These are phyloP conservation scores for Aphidius gifuensis DNA, from an alignment of 1,140 invertebrate species.

Conservation along the genomic window DNA sequence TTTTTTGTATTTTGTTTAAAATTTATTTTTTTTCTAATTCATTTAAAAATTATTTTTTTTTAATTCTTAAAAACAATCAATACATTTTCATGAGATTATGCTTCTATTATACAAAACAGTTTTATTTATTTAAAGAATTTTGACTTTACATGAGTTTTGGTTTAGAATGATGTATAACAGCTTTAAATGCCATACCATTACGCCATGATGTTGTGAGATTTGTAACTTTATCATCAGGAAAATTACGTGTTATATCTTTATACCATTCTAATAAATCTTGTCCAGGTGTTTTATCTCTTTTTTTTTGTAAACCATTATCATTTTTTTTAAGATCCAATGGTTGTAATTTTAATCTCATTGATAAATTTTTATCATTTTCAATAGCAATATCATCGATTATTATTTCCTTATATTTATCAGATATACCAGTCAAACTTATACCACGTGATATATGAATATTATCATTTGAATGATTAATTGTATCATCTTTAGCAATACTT, in stretches of 20 bases:
- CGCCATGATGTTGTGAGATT: conserved; percentile 91
- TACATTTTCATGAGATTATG: too few relatives aligned
- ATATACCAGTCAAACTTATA: conserved; percentile 38
- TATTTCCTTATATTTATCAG: conserved; percentile 40
- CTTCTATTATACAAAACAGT: too few relatives aligned
- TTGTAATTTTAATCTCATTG: conserved; percentile 46
- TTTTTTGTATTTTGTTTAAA: too few relatives aligned
- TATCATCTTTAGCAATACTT: conserved; percentile 53
- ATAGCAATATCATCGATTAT: conserved; percentile 40
- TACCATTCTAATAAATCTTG: conserved; percentile 93
- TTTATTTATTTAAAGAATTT: too few relatives aligned
- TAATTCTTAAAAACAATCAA: conserved; percentile 4
- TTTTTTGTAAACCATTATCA: conserved; percentile 38
- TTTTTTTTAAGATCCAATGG: conserved; percentile 58
- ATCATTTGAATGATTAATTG: conserved; percentile 45
- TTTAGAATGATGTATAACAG: conserved; percentile 85
- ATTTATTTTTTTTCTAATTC: too few relatives aligned
- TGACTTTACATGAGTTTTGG: conserved; percentile 83
- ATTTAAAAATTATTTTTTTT: too few relatives aligned
- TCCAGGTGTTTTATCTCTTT: conserved; percentile 65
- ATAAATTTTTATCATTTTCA: conserved; percentile 50
- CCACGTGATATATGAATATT: conserved; percentile 38
- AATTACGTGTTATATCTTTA: conserved; percentile 82
- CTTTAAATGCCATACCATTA: conserved; percentile 90
- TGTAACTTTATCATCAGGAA: conserved; percentile 80